Base-by-base conservation (phyloP, 2,113 vertebrate species). In the Salminus brasiliensis region DNA sequence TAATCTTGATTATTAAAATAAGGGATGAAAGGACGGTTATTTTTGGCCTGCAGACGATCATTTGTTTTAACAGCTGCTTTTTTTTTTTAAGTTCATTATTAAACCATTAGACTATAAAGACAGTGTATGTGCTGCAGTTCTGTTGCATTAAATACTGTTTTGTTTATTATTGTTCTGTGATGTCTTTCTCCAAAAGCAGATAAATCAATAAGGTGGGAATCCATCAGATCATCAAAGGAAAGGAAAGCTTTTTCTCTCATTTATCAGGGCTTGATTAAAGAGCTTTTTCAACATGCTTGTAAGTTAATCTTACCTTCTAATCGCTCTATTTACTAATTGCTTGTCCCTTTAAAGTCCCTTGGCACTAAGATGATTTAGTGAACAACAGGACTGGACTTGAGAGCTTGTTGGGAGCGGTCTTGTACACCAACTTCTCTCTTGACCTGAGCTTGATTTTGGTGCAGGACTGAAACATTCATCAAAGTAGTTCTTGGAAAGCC, bases 281-380 rank as follows among this genome's bases (percentile, higher is more conserved):
- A 67, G 71, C 71, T 83, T 75, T n/a, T 76, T 75, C 79, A 83
- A 81, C 52, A n/a, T n/a, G n/a, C n/a, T n/a, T n/a, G n/a, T n/a
- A n/a, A n/a, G n/a, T 80, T 85, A 72, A 81, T 83, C 78, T 72
- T 74, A 76, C 81, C 55, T 70, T 49, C 79, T 83, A 81, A 85
- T 84, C 70, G 52, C 74, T 72, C 65, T 78, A 52, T 75, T 70
- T 78, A 53, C 81, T 87, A 84, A 86, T 87, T 83, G 74, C 81
- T 82, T 87, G 83, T 75, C 72, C 73, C 66, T 77, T 85, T 41
- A 71, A 83, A 79, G 80, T 76, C 72, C 72, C 68, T 69, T 43
- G 25, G 76, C 59, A 39, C 47, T 73, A 72, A 70, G 72, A 81
- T 82, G 75, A 83, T 84, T 88, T 85, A 69, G 66, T 70, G 82